phyloP scores from a whole-genome alignment of 2,113 vertebrate genomes.

The Mesocricetus auratus region DNA sequence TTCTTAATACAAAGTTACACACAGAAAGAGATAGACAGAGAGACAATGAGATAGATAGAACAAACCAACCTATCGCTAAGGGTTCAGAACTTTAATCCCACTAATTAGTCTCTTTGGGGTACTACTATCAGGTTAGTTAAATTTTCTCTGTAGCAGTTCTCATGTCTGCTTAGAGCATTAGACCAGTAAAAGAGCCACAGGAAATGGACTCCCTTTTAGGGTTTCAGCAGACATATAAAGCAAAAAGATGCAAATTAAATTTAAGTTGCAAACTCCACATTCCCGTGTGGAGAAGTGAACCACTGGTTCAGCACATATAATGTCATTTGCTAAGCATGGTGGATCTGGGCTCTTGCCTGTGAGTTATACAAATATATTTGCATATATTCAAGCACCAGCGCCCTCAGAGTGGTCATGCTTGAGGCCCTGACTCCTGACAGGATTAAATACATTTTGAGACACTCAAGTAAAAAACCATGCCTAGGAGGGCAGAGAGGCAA shows the following conservation, averaged over 20 bases:
- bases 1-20: neutral
- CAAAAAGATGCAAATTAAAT: slow-evolving; percentile 34
- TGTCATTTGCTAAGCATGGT: neutral
- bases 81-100: slow-evolving; percentile 15
- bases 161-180: neutral
- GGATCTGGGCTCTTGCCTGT: neutral
- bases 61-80: neutral
- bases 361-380: neutral
- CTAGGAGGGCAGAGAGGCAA: neutral
- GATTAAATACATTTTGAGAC: neutral
- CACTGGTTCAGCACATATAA: neutral
- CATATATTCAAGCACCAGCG: neutral
- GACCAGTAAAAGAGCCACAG: neutral
- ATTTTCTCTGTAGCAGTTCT: neutral
- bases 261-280: slow-evolving; percentile 5
- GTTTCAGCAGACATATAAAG: slow-evolving; percentile 27
- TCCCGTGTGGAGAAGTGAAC: neutral
- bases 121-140: neutral
- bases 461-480: neutral
- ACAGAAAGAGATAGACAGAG: neutral
- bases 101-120: neutral
- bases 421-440: neutral
- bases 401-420: neutral
- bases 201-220: neutral
- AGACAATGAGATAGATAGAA: neutral